phyloP scores from a whole-genome alignment of 2,797 vertebrate species.

The Arctocebus calabarensis region DNA sequence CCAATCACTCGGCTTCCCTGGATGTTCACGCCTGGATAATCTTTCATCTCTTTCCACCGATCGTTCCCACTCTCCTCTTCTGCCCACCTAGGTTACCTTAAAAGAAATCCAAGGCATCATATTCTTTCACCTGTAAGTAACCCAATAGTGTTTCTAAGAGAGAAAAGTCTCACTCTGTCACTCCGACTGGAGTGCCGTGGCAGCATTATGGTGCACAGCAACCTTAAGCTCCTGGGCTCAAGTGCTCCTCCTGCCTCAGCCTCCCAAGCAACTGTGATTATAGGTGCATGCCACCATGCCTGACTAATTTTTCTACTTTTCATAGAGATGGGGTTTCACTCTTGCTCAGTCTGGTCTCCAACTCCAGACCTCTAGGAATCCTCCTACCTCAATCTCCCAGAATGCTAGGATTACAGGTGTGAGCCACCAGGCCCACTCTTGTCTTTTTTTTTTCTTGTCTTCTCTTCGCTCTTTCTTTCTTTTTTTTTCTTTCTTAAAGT shows the following conservation, averaged over 20 bases:
- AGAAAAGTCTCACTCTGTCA: background rate
- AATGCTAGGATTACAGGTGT: too few relatives aligned
- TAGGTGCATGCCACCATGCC: too few relatives aligned
- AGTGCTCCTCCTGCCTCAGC: background rate
- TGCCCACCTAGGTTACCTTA: background rate
- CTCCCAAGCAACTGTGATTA: background rate
- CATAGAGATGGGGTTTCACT: too few relatives aligned
- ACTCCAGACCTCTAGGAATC: too few relatives aligned
- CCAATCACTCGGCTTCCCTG: background rate
- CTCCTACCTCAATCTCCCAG: too few relatives aligned
- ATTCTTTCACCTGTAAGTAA: conserved; percentile 43
- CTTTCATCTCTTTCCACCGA: background rate
- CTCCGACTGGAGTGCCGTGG: too few relatives aligned
- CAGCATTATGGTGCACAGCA: background rate
- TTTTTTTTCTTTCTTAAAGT: background rate
- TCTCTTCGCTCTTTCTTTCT: too few relatives aligned
- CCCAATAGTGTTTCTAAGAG: conserved; percentile 18
- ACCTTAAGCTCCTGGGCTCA: background rate
- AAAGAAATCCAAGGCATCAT: background rate
- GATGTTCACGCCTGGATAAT: background rate
- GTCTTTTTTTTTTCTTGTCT: too few relatives aligned
- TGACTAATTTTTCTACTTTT: background rate
- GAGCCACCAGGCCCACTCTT: too few relatives aligned
- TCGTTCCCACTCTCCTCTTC: background rate
- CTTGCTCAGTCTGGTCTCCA: too few relatives aligned